Percentiles rank a stretch among this genome's conserved stretches.
These are phyloP conservation scores for Nomada lathburiana DNA, from an alignment of 2,888 invertebrate species.

Conservation along the genomic window DNA sequence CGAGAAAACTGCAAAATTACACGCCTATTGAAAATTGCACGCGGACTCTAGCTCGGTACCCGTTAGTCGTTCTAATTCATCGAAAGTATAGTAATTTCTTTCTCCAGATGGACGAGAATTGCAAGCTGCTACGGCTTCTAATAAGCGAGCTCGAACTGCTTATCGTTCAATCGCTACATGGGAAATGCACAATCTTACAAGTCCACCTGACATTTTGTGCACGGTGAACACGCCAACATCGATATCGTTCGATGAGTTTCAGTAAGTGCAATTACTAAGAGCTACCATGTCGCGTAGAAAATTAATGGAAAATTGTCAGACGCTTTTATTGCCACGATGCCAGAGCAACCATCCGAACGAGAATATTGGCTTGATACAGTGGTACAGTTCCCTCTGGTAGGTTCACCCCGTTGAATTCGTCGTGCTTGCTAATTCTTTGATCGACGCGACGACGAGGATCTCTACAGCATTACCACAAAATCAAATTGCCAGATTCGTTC, in stretches of 20 bases:
- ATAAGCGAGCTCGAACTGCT: conserved; percentile 27
- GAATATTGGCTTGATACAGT: conserved; percentile 61
- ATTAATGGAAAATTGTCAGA: conserved; percentile 33
- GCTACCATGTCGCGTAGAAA: conserved; percentile 21
- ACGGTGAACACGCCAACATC: conserved; percentile 28
- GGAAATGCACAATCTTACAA: conserved; percentile 48
- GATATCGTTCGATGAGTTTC: conserved; percentile 18
- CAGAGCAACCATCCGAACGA: conserved; percentile 52
- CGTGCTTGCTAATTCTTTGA: conserved; percentile 55
- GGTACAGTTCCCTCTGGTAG: conserved; percentile 43
- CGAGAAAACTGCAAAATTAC: neutral
- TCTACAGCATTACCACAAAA: conserved; percentile 7
- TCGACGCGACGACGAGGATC: conserved; percentile 42
- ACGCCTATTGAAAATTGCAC: neutral
- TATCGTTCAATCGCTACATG: conserved; percentile 41
- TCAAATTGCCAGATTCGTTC: neutral
- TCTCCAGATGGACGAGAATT: conserved; percentile 5
- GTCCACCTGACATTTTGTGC: conserved; percentile 26
- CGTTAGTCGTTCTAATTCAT: neutral
- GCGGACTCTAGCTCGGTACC: neutral
- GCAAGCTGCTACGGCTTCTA: conserved; percentile 25
- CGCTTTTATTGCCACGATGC: too few species aligned
- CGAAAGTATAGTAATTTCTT: conserved; percentile 32
- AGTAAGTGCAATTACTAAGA: conserved; percentile 18
- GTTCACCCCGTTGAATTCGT: conserved; percentile 58